These are phyloP conservation scores for Zonotrichia leucophrys DNA, from an alignment of 2,113 vertebrate genomes.

Conservation along the genomic window DNA sequence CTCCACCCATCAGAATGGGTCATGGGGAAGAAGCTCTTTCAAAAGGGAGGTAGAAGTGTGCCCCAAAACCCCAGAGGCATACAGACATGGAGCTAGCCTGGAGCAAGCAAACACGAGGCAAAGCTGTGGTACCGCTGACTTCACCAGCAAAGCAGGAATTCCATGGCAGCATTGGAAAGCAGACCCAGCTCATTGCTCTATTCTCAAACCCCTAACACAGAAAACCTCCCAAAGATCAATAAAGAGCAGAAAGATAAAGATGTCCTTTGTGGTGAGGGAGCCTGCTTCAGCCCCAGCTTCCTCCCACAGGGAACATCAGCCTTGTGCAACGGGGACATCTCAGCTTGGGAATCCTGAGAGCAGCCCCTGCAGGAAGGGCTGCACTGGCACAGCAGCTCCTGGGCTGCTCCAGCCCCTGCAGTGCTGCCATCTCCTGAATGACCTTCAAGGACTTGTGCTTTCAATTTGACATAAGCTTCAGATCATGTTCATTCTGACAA, in stretches of 20 bases:
- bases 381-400: neutral
- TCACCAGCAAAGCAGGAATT: neutral
- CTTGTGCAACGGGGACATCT: neutral
- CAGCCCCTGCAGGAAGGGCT: neutral
- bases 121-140: neutral
- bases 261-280: neutral
- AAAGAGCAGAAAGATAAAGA: neutral
- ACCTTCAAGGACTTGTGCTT: neutral
- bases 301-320: neutral
- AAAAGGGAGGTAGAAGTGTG: slow-evolving; percentile 52
- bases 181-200: neutral
- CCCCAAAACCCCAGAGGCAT: neutral
- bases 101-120: neutral
- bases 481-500: neutral
- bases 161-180: neutral
- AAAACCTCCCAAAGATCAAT: neutral
- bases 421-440: neutral
- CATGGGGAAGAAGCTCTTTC: slow-evolving; percentile 10
- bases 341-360: neutral
- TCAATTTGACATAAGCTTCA: neutral
- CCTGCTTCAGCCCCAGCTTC: neutral
- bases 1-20: neutral
- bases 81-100: neutral
- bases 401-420: neutral
- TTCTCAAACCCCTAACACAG: neutral